Evolutionary conservation across 2,113 vertebrate species (phyloP).

Genomic region (Urocitellus parryii): DNA sequence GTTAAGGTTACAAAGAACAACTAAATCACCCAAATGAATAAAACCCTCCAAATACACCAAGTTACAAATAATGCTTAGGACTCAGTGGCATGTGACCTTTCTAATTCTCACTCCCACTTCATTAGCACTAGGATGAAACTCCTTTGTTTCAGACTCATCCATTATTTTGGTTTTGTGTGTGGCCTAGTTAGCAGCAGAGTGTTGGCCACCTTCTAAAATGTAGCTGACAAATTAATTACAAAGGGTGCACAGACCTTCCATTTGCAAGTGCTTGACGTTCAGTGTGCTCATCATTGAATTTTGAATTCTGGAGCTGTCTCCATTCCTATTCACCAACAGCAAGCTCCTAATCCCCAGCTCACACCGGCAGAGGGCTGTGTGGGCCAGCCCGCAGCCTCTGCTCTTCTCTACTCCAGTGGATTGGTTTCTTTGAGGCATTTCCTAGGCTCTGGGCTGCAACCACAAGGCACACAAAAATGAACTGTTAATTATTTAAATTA

Average conservation of each 20-base stretch:
- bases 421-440: neutral
- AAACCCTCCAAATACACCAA: neutral
- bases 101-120: neutral
- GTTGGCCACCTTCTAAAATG: neutral
- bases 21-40: neutral
- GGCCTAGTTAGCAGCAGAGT: neutral
- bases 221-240: neutral
- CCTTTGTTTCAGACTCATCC: neutral
- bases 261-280: neutral
- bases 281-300: neutral
- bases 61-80: neutral
- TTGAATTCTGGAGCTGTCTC: neutral
- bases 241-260: neutral
- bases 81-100: neutral
- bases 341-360: neutral
- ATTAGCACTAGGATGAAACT: rapidly evolving
- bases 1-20: neutral
- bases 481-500: neutral
- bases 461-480: neutral
- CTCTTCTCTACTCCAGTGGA: too few relatives aligned
- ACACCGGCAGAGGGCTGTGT: rapidly evolving
- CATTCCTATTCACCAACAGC: neutral
- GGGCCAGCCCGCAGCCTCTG: neutral
- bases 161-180: neutral
- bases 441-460: neutral